Conservation (phyloP, 2,888 invertebrate genomes). For the Brenthis daphne region DNA sequence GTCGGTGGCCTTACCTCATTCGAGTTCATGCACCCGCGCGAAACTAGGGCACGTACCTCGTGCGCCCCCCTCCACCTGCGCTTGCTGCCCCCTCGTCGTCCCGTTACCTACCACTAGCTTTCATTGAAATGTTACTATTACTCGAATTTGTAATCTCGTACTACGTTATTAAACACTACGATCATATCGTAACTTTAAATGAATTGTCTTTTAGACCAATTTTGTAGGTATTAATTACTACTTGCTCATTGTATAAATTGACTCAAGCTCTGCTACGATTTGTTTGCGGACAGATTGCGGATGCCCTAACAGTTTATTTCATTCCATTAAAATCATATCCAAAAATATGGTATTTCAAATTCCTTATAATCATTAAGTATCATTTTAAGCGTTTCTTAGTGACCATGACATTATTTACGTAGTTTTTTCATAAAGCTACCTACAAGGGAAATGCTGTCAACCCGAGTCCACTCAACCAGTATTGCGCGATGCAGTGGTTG, state of each 20-base stretch:
- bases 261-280: slow-evolving; percentile 1
- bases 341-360: neutral
- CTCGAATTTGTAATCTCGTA: slow-evolving; percentile 53
- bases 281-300: neutral
- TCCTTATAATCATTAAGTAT: neutral
- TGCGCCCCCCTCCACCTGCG: slow-evolving; percentile 52
- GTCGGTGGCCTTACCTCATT: slow-evolving; percentile 83
- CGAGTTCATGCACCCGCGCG: slow-evolving; percentile 81
- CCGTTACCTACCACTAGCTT: slow-evolving; percentile 75
- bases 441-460: slow-evolving; percentile 63
- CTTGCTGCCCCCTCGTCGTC: slow-evolving; percentile 49
- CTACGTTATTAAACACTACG: slow-evolving; percentile 43
- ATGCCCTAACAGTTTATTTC: too few species aligned
- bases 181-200: slow-evolving; percentile 41
- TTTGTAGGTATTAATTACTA: neutral
- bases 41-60: slow-evolving; percentile 81
- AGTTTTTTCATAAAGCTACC: slow-evolving; percentile 26
- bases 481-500: slow-evolving; percentile 64
- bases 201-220: slow-evolving; percentile 34
- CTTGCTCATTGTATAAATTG: slow-evolving; percentile 7
- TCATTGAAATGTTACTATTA: slow-evolving; percentile 75
- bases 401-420: slow-evolving; percentile 36
- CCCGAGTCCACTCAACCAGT: slow-evolving; percentile 67
- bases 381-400: neutral
- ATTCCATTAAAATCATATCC: neutral